phyloP scores from a whole-genome alignment of 2,888 invertebrate species.

The Megaustenia siamemsis region DNA sequence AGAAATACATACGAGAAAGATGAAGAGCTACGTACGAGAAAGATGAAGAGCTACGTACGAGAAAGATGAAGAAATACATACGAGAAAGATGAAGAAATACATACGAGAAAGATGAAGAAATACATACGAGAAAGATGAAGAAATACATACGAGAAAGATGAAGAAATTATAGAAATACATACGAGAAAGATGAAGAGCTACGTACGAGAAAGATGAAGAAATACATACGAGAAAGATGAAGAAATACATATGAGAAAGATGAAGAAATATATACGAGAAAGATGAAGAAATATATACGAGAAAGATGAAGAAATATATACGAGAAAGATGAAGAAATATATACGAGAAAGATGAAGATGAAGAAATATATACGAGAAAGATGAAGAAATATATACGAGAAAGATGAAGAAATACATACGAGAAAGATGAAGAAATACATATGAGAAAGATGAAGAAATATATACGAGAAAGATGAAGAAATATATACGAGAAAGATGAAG shows the following conservation, averaged over 20 bases:
- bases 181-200: neutral
- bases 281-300: neutral
- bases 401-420: neutral
- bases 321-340: neutral
- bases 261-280: slow-evolving; percentile 1
- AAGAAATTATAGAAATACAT: neutral
- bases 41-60: too few relatives aligned
- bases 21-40: too few relatives aligned
- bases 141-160: neutral
- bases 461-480: neutral
- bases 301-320: neutral
- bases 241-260: neutral
- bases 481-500: slow-evolving; percentile 6
- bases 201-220: neutral
- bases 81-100: too few relatives aligned
- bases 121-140: slow-evolving; percentile 17
- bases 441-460: neutral
- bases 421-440: neutral
- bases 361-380: neutral
- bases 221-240: slow-evolving; percentile 6
- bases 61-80: too few relatives aligned
- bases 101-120: too few relatives aligned
- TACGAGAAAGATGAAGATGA: neutral
- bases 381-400: neutral
- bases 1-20: too few relatives aligned